Base-by-base conservation (phyloP, 2,888 invertebrate genomes). In the Chloroclystis v-ata region DNA sequence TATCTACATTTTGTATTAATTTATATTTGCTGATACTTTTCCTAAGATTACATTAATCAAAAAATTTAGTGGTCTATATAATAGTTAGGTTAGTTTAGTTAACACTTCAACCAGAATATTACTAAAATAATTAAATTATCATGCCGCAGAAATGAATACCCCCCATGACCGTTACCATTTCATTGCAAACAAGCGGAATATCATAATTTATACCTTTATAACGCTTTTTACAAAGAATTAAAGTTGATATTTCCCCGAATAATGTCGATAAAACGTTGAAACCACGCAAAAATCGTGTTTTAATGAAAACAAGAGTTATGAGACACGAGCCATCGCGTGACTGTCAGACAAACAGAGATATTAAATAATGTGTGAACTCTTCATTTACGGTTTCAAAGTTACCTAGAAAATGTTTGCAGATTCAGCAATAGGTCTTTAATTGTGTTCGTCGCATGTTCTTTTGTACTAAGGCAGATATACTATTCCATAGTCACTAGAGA, bases 261-360 rank as follows among this genome's bases (percentile, higher is more conserved):
- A 54, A 53, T 54, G 49, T 41, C n/a, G 16, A 39, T 20, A 4
- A 20, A 20, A 20, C 5, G 20, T 20, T 48, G 47, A 49, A 53
- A 53, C 56, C 51, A 55, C 54, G 53, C 56, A 56, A 58, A 56
- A 56, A 56, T 54, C 43, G 43, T 49, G 57, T 54, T 54, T 39
- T 53, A 55, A 54, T 53, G 54, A 54, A 57, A 47, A 52, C 51
- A 44, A 37, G 42, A 55, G 50, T 53, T 49, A 56, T 52, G 25
- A 29, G 46, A 39, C 57, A 55, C 47, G 54, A 53, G 55, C 14
- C 50, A 14, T 55, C 38, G 53, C 60, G 58, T 58, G 60, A 50
- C 50, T 40, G 32, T 37, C 42, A 39, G 50, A 52, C 52, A 47
- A 44, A 48, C 52, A 47, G 46, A 28, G 32, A 43, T 54, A 46